Evolutionary conservation across 2,888 invertebrate genomes (phyloP).

Genomic region (Pegoplata infirma): DNA sequence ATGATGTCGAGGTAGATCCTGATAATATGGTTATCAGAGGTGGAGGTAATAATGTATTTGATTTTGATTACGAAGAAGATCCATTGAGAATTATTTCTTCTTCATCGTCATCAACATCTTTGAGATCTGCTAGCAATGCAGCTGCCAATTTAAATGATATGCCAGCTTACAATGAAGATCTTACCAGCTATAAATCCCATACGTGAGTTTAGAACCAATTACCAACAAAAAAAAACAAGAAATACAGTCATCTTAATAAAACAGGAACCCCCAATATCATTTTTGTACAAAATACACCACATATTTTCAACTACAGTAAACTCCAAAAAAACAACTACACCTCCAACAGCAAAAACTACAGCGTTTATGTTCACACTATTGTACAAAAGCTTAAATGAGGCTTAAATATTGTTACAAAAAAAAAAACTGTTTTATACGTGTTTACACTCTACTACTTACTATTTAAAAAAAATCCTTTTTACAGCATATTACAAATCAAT

Average conservation of each 20-base stretch:
- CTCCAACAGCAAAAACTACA: conserved; percentile 6
- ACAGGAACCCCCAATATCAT: conserved; percentile 20
- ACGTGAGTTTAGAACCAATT: conserved; percentile 74
- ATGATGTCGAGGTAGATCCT: conserved; percentile 74
- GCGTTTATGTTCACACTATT: conserved; percentile 23
- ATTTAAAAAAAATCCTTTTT: too few relatives aligned
- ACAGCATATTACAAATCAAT: conserved; percentile 27
- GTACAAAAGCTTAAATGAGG: conserved; percentile 46
- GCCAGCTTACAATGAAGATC: conserved; percentile 70
- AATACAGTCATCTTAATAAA: conserved; percentile 36
- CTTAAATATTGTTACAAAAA: conserved; percentile 21
- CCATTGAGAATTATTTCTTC: conserved; percentile 39
- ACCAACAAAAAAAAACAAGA: conserved; percentile 52
- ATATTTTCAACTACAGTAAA: neutral
- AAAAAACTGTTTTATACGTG: conserved; percentile 17
- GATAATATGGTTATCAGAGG: conserved; percentile 75
- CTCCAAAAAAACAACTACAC: conserved; percentile 13
- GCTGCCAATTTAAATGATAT: conserved; percentile 62
- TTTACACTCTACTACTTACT: neutral
- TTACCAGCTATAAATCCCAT: conserved; percentile 75
- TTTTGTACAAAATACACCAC: conserved; percentile 24
- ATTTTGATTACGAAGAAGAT: conserved; percentile 50
- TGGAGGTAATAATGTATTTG: conserved; percentile 59
- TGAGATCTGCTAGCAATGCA: conserved; percentile 67
- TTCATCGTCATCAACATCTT: conserved; percentile 67